Conservation (phyloP, 2,113 vertebrate genomes). For the Edolisoma coerulescens region DNA sequence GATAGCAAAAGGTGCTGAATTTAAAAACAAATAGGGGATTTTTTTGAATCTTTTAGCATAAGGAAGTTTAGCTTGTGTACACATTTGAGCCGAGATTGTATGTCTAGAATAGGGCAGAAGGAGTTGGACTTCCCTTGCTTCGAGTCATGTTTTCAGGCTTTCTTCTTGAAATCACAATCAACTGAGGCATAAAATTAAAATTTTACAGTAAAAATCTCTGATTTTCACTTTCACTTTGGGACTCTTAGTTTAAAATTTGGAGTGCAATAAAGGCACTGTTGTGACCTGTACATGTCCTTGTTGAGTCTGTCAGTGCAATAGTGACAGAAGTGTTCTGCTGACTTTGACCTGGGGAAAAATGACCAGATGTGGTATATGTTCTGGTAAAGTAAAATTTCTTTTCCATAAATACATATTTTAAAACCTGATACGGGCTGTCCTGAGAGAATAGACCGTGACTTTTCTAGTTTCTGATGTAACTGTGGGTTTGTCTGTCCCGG, state of each 20-base stretch:
- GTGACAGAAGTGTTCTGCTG: not conserved
- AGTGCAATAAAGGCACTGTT: not conserved
- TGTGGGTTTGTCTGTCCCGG: not conserved
- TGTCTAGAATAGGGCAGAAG: not conserved
- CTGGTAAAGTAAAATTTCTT: not conserved
- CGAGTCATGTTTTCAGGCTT: not conserved
- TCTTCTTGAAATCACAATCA: not conserved
- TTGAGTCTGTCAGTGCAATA: fast-evolving
- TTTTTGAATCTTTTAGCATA: not conserved
- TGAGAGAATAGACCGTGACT: fast-evolving
- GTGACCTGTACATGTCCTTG: fast-evolving
- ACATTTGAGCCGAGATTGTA: not conserved
- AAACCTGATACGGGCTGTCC: not conserved
- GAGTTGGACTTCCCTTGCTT: not conserved
- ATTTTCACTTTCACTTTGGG: not conserved
- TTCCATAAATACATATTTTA: not conserved
- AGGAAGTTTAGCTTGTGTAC: not conserved
- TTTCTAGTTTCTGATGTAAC: fast-evolving
- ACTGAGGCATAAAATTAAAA: not conserved
- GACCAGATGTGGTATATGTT: not conserved
- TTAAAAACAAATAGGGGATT: not conserved
- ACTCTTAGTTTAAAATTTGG: not conserved
- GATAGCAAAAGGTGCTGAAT: not conserved
- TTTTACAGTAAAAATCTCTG: not conserved
- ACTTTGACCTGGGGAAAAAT: not conserved